Evolutionary conservation across 2,797 vertebrate species (phyloP).

Genomic region (Ataeniobius toweri): DNA sequence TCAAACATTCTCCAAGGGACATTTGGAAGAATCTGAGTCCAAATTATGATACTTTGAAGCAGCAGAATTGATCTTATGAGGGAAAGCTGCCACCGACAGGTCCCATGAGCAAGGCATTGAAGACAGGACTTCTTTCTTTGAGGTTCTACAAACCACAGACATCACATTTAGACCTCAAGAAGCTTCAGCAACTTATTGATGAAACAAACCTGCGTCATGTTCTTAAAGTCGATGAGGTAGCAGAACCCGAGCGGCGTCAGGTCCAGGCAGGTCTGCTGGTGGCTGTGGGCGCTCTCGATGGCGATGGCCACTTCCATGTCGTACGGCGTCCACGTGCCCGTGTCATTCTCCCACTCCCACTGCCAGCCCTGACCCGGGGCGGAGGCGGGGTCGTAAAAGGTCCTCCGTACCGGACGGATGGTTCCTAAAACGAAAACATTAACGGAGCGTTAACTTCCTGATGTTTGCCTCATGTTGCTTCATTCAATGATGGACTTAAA

Average conservation of each 20-base stretch:
- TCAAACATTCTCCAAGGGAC: background rate
- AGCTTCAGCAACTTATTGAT: too few species aligned
- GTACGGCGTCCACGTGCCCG: slow-evolving; percentile 89
- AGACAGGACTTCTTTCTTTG: too few species aligned
- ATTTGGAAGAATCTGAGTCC: background rate
- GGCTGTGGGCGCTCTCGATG: slow-evolving; percentile 88
- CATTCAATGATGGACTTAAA: background rate
- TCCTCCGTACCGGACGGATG: slow-evolving; percentile 91
- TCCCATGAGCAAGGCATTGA: background rate
- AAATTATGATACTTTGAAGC: background rate
- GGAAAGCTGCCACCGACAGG: too few species aligned
- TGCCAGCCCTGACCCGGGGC: slow-evolving; percentile 92
- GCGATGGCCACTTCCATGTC: slow-evolving; percentile 93
- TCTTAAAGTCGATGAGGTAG: slow-evolving; percentile 91
- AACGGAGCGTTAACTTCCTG: background rate
- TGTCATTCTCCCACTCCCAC: slow-evolving; percentile 96
- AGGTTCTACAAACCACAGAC: too few species aligned
- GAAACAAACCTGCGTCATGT: slow-evolving; percentile 89
- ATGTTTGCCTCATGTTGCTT: background rate
- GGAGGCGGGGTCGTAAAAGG: slow-evolving; percentile 88
- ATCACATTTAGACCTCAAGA: too few species aligned
- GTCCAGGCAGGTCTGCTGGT: slow-evolving; percentile 90
- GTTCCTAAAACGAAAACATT: slow-evolving; percentile 79
- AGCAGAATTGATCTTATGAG: too few species aligned
- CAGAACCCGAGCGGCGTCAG: slow-evolving; percentile 90